Evolutionary conservation across 2,113 vertebrate genomes (phyloP), one percentile per base, ranked within the genome.

Genomic region (Sterrhoptilus dennistouni): DNA sequence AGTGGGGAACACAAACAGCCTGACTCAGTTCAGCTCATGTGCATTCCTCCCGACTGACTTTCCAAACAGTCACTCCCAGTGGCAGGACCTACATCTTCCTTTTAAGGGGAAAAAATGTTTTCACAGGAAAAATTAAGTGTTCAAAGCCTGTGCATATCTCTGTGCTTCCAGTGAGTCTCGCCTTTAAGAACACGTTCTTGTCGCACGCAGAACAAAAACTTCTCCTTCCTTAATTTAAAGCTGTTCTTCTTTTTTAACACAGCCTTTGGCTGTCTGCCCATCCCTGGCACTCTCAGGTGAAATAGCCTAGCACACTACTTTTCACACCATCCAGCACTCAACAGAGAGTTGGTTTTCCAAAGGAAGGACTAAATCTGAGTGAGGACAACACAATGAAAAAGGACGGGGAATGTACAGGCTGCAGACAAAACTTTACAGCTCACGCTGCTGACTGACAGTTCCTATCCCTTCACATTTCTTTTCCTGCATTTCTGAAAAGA

Each of bases 91-190:
- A 96, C 96, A 93, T 77, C 96, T 97, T 96, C 97, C 97, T 98
- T 98, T 97, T 98, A 98, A 97, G 97, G 97, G 95, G 96, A 98
- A 98, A 98, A 98, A 97, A 97, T 97, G 97, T 97, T 97, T 98
- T 97, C 95, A 94, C 91, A 85, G 96, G 95, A 97, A 97, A 98
- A 97, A 93, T 82, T 38, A 91, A 97, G 90, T 57, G 90, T 91
- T 91, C 87, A 63, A 89, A 85, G 93, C 11, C 89, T 77, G 82
- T 47, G 82, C 65, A 8, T 83, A 84, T 85, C 93, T 87, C 89
- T 6, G 23, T 53, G 71, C 87, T 90, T 44, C 36, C 76, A 40
- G 83, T 19, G 83, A 71, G 19, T 4, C 80, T 81, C 71, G n/a
- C 61, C 76, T 59, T 45, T 61, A 87, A 78, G 96, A 89, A 60